Evolutionary conservation across 2,797 vertebrate genomes (phyloP).

Genomic region (Trichosurus vulpecula): DNA sequence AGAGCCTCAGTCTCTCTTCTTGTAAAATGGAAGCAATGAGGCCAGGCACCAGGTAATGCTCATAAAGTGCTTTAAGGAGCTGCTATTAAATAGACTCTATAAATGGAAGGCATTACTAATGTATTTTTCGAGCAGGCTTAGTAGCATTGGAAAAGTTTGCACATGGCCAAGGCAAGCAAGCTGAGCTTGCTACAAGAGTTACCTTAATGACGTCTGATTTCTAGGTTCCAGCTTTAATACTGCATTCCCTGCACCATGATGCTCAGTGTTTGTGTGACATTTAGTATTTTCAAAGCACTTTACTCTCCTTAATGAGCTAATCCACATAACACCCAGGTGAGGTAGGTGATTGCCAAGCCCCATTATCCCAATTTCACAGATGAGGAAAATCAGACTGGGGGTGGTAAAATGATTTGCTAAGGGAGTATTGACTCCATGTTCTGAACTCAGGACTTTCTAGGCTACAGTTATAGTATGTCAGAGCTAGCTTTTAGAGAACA

Average conservation of each 20-base stretch:
- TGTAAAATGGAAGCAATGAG: neutral
- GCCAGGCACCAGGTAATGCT: neutral
- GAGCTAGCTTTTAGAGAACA: neutral
- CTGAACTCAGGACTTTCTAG: conserved; percentile 37
- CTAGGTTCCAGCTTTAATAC: neutral
- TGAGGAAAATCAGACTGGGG: conserved; percentile 26
- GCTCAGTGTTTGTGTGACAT: neutral
- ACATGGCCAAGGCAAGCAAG: neutral
- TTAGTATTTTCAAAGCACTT: conserved; percentile 7
- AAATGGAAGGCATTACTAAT: neutral
- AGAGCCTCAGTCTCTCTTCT: conserved; percentile 20
- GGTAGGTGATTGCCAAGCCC: conserved; percentile 26
- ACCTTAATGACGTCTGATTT: neutral
- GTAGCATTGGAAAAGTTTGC: neutral
- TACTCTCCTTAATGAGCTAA: conserved; percentile 55
- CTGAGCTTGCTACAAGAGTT: neutral
- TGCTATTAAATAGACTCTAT: neutral
- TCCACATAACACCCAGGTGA: conserved; percentile 56
- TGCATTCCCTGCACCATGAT: neutral
- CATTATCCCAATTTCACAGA: conserved; percentile 58
- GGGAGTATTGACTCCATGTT: neutral
- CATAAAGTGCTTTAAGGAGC: neutral
- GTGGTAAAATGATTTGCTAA: conserved; percentile 6
- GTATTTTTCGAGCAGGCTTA: neutral
- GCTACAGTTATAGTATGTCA: neutral